These are phyloP conservation scores for Whitmania pigra DNA, from an alignment of 1,140 invertebrate species.

Conservation along the genomic window DNA sequence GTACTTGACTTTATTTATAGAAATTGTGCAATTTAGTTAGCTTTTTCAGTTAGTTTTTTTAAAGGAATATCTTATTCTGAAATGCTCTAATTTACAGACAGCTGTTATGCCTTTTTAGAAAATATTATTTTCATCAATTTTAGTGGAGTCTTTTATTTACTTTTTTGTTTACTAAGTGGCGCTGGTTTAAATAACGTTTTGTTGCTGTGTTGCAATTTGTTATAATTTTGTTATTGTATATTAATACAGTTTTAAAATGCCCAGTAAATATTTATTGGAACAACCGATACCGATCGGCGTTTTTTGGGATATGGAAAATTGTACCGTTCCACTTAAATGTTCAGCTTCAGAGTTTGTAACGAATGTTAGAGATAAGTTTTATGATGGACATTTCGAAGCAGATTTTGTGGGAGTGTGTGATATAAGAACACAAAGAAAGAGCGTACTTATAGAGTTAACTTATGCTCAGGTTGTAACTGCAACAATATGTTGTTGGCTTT, in stretches of 20 bases:
- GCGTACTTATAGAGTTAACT: constrained; percentile 68
- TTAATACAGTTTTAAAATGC: constrained; percentile 8
- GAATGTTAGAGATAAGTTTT: constrained; percentile 60
- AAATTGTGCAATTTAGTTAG: too few species aligned
- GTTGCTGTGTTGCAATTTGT: not conserved
- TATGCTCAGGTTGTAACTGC: constrained; percentile 59
- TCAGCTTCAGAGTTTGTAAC: constrained; percentile 65
- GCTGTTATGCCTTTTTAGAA: too few species aligned
- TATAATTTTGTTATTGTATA: not conserved
- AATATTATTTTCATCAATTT: too few species aligned
- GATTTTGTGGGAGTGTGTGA: constrained; percentile 72
- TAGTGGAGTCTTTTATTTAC: too few species aligned
- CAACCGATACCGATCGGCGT: constrained; percentile 60
- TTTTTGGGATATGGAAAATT: constrained; percentile 88
- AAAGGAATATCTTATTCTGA: too few species aligned
- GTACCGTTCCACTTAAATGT: constrained; percentile 64
- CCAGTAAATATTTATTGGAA: constrained; percentile 1
- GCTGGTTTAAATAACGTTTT: not conserved
- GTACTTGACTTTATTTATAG: too few species aligned
- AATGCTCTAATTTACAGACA: too few species aligned
- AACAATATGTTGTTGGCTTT: not conserved
- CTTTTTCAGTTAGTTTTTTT: too few species aligned
- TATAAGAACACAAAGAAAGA: constrained; percentile 59
- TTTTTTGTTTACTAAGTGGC: too few species aligned
- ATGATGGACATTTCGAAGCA: constrained; percentile 61